phyloP scores from a whole-genome alignment of 2,797 vertebrate species.

The Tadarida brasiliensis region DNA sequence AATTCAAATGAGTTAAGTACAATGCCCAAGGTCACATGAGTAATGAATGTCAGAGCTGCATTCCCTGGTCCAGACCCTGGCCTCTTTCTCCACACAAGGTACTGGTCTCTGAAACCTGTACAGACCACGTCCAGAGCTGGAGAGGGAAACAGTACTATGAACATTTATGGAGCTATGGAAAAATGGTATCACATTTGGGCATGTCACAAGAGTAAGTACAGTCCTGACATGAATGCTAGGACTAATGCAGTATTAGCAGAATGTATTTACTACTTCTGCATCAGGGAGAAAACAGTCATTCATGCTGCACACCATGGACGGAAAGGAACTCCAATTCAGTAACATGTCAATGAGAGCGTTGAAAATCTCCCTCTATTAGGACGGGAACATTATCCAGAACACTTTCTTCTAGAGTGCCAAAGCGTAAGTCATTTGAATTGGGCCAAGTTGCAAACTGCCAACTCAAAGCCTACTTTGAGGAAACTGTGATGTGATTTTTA shows the following conservation, averaged over 20 bases:
- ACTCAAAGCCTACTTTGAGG: constrained; percentile 68
- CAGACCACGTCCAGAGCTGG: background rate
- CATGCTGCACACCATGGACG: constrained; percentile 38
- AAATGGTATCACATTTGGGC: background rate
- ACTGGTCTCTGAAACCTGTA: background rate
- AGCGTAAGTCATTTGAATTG: constrained; percentile 58
- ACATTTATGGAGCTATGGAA: background rate
- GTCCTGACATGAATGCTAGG: background rate
- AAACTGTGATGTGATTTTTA: constrained; percentile 73
- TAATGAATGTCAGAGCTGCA: background rate
- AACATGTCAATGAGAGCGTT: constrained; percentile 56
- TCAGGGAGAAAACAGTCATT: constrained; percentile 59
- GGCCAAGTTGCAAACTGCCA: constrained; percentile 69
- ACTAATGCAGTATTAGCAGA: background rate
- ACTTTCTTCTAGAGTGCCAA: constrained; percentile 66
- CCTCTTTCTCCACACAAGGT: background rate
- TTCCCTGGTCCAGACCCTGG: background rate
- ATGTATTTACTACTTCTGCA: background rate
- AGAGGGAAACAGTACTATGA: background rate
- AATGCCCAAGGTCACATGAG: background rate
- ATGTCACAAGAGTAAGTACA: background rate
- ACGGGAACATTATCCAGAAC: constrained; percentile 70
- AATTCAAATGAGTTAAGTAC: background rate
- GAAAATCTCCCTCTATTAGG: constrained; percentile 70
- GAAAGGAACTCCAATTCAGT: constrained; percentile 57